phyloP scores from a whole-genome alignment of 1,140 invertebrate genomes.

The Zaprionus capensis region DNA sequence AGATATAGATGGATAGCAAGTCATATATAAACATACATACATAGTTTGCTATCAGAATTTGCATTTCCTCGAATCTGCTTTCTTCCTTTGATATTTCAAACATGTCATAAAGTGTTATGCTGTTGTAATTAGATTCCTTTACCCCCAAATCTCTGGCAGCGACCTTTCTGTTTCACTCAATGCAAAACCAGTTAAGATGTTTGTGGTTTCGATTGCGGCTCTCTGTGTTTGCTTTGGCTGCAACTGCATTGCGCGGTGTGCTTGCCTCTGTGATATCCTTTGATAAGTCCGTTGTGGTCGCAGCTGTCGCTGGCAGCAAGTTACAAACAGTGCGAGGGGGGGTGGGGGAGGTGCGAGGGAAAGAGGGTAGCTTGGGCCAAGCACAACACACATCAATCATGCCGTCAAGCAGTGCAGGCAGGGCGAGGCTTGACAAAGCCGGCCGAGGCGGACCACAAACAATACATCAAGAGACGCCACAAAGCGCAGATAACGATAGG shows the following conservation, averaged over 20 bases:
- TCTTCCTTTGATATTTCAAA: too few relatives aligned
- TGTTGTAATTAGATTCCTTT: not conserved
- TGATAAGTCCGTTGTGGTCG: constrained; percentile 28
- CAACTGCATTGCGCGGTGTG: constrained; percentile 9
- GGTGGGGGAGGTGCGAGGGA: not conserved
- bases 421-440: constrained; percentile 22
- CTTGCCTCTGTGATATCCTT: not conserved
- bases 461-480: constrained; percentile 28
- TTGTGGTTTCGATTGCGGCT: constrained; percentile 30
- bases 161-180: not conserved
- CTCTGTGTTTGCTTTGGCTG: constrained; percentile 4
- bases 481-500: constrained; percentile 9
- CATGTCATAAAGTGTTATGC: not conserved
- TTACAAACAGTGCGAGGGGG: not conserved
- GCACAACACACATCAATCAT: constrained; percentile 47
- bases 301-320: constrained; percentile 28
- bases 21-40: too few relatives aligned
- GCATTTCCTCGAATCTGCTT: too few relatives aligned
- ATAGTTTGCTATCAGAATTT: too few relatives aligned
- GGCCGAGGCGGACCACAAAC: constrained; percentile 21
- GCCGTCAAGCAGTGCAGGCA: constrained; percentile 40
- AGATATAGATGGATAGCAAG: too few relatives aligned
- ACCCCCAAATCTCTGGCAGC: not conserved
- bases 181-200: constrained; percentile 13
- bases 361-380: not conserved